These are phyloP conservation scores for Anhinga anhinga DNA, from an alignment of 2,113 vertebrate genomes.

Conservation along the genomic window DNA sequence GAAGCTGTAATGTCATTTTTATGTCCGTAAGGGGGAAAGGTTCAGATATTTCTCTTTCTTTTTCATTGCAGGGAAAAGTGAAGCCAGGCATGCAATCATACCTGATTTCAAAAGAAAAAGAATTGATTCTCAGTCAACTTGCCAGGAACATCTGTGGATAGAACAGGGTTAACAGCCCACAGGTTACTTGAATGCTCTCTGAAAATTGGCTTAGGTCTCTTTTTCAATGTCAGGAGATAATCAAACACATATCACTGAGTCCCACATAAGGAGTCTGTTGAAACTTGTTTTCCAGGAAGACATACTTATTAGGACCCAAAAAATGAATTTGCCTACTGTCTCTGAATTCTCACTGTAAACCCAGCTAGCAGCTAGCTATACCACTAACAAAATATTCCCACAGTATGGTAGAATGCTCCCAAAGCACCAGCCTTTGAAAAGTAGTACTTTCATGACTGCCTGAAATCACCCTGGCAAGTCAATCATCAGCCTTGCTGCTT, in stretches of 20 bases:
- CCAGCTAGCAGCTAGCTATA: background rate
- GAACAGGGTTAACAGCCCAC: conserved; percentile 38
- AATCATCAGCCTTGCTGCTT: conserved; percentile 46
- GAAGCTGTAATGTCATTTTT: conserved; percentile 5
- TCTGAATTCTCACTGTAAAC: background rate
- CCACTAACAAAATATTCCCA: background rate
- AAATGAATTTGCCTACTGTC: background rate
- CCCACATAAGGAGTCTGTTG: background rate
- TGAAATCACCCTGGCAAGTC: conserved; percentile 36
- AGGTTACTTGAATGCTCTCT: background rate
- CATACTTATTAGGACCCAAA: background rate
- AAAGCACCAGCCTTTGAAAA: conserved; percentile 39
- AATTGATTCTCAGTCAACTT: background rate
- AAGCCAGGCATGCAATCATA: background rate
- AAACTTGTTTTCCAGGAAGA: conserved; percentile 28
- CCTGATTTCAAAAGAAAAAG: conserved; percentile 10
- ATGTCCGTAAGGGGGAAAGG: background rate
- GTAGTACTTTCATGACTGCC: conserved; percentile 38
- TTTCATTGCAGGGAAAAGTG: background rate
- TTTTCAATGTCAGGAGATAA: background rate
- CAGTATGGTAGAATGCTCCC: background rate
- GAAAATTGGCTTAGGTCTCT: background rate
- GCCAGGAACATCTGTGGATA: background rate
- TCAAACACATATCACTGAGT: background rate
- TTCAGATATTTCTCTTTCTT: background rate